Evolutionary conservation across 2,888 invertebrate species (phyloP), one percentile per base, ranked within the genome.

Genomic region (Eugnorisma glareosa): DNA sequence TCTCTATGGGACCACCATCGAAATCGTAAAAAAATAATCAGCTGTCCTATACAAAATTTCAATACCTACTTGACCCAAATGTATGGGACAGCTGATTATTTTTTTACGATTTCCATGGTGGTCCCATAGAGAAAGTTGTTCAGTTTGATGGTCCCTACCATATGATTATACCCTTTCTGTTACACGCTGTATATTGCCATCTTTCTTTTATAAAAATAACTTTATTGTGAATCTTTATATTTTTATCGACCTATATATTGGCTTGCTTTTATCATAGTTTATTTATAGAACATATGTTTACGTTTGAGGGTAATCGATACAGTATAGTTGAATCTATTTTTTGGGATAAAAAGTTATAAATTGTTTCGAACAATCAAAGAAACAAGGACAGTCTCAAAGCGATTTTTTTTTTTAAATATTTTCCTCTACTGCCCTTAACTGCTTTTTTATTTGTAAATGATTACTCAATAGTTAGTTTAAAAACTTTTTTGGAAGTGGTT

Each of bases 171-270:
- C n/a, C n/a, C n/a, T n/a, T n/a, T n/a, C n/a, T n/a, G n/a, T n/a
- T n/a, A n/a, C n/a, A n/a, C n/a, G n/a, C n/a, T n/a, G n/a, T n/a
- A n/a, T 15, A 51, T 67, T 13, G 15, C n/a, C 11, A 57, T 64
- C 51, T 51, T 59, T 40, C 6, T 64, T 43, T 51, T 37, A 43
- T 18, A 71, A 78, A 64, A 63, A 67, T 48, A 71, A n/a, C 24
- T 67, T 61, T 54, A 59, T 59, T 64, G 35, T 51, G 18, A 43
- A 51, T 59, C 28, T 43, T 15, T 21, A n/a, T 61, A 66, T 48
- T 67, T 67, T 48, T 35, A 45, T 61, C n/a, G 8, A 4, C 3
- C 4, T n/a, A 24, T 71, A 40, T 45, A 67, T 63, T 1, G 13
- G 43, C 21, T 77, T 28, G 11, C 13, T 51, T 67, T 28, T 51